Base-by-base conservation (phyloP, 2,113 vertebrate genomes). In the Ornithorhynchus anatinus region DNA sequence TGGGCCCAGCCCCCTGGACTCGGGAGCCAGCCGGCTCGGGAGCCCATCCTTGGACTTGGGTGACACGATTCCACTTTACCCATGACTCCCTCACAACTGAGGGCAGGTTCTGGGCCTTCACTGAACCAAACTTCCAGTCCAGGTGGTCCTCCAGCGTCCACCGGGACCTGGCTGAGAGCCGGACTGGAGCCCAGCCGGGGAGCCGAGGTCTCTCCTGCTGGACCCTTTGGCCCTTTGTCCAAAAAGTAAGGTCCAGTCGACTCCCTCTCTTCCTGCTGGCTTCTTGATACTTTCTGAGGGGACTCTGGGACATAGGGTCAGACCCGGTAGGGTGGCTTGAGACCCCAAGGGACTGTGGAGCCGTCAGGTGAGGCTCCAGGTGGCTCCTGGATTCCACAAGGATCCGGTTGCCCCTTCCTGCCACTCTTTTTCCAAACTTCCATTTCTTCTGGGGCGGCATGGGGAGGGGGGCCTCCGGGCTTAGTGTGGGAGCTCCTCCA, bases 101-200 rank as follows among this genome's bases (percentile, higher is more conserved):
- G 66, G 82, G 82, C 10, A 80, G 47, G 56, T 2, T 80, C 72
- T 80, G 61, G 58, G 72, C 23, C 53, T 1, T 25, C 65, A 82
- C 61, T 59, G 68, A 59, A 71, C 13, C 64, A 64, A 69, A 71
- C 33, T 87, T 76, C 77, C 53, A 60, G 68, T 82, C 71, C 45
- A 80, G 64, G 39, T 84, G 82, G 38, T 47, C 38, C 38, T 87
- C 77, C 38, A 87, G 76, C 31, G 79, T 54, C 51, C 61, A 36
- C 33, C 54, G 64, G 23, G 47, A 22, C n/a, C 51, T 59, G 65
- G 65, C 51, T 66, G 81, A 80, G 22, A 80, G 44, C 12, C 1
- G 22, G 50, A 67, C 12, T 40, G 40, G 36, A 59, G 43, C 13
- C 38, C 50, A 57, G 5, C 7, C 37, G 7, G 45, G 29, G 20